These are phyloP conservation scores for Tinamus guttatus DNA, from an alignment of 2,113 vertebrate genomes.

Conservation along the genomic window DNA sequence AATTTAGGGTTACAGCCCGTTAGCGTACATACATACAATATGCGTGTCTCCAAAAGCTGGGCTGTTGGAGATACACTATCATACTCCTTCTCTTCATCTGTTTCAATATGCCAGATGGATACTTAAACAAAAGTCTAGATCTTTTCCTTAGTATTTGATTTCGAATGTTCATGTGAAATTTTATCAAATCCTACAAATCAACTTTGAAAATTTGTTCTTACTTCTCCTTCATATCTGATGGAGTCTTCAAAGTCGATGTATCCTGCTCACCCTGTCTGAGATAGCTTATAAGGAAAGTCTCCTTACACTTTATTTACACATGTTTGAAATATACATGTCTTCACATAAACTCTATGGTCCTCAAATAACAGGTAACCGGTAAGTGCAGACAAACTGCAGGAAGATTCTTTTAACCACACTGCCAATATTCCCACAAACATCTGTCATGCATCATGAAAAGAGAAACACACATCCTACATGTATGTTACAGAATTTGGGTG, in stretches of 20 bases:
- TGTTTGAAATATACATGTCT: neutral
- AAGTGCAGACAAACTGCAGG: neutral
- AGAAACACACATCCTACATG: fast-evolving
- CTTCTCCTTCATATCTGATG: neutral
- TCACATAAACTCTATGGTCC: neutral
- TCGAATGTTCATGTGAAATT: neutral
- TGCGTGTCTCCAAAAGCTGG: neutral
- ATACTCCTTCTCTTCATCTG: neutral
- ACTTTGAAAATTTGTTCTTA: neutral
- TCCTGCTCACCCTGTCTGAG: neutral
- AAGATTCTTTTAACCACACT: neutral
- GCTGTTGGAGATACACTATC: neutral
- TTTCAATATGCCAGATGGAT: neutral
- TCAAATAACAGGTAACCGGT: neutral
- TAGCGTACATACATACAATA: neutral
- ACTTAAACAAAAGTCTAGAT: neutral
- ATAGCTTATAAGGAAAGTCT: neutral
- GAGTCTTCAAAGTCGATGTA: neutral
- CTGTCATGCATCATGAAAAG: neutral
- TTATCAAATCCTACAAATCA: neutral
- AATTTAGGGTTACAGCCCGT: neutral
- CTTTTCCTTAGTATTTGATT: neutral
- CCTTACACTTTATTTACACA: neutral
- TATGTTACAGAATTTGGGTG: neutral
- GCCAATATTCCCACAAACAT: neutral